Percentiles rank a stretch among this genome's conserved stretches.
Evolutionary conservation across 2,888 invertebrate genomes (phyloP).

Genomic region (Steinernema carpocapsae): DNA sequence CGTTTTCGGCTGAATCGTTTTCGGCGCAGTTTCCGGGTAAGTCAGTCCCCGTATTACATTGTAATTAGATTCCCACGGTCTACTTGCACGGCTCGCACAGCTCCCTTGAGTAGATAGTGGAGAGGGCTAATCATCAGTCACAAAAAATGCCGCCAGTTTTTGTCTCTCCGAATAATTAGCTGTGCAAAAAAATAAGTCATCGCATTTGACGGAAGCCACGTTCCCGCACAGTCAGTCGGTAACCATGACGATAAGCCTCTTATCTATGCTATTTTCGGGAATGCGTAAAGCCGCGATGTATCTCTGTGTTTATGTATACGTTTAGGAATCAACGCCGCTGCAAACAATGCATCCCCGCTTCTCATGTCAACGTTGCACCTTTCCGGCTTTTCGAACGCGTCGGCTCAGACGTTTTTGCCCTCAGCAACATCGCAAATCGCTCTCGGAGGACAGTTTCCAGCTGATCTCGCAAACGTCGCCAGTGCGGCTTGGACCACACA

Average conservation of each 20-base stretch:
- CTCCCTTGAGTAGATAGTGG: no score
- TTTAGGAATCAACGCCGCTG: slow-evolving; percentile 26
- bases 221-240: slow-evolving; percentile 8
- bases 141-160: not conserved
- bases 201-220: not conserved
- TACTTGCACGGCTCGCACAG: no score
- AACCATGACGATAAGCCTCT: slow-evolving; percentile 14
- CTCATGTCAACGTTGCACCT: slow-evolving; percentile 32
- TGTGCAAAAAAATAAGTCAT: no score
- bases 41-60: not conserved
- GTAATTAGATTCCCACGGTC: not conserved
- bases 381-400: slow-evolving; percentile 18
- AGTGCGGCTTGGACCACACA: slow-evolving; percentile 13
- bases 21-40: slow-evolving; percentile 29
- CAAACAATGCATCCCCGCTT: slow-evolving; percentile 25
- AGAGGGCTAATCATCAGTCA: not conserved
- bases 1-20: slow-evolving; percentile 20
- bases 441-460: slow-evolving; percentile 23
- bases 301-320: not conserved
- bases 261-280: not conserved
- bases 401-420: slow-evolving; percentile 25
- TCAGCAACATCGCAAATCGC: slow-evolving; percentile 25
- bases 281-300: not conserved
- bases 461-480: slow-evolving; percentile 29
- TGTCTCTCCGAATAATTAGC: not conserved